phyloP scores from a whole-genome alignment of 2,797 vertebrate genomes.

The Parambassis ranga region DNA sequence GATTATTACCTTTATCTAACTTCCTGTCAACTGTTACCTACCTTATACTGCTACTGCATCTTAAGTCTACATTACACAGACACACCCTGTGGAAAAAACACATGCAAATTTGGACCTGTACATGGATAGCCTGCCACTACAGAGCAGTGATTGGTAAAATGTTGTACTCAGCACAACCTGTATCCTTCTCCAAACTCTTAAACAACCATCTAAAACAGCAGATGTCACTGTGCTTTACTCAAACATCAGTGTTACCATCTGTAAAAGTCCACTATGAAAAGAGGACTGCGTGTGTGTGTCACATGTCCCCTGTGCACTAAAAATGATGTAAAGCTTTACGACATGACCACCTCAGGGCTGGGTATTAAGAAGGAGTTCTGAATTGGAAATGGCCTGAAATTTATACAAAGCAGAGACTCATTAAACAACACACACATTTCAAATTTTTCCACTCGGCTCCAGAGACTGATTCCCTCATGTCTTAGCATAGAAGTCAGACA shows the following conservation, averaged over 20 bases:
- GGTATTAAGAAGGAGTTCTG: not conserved
- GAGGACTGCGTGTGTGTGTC: not conserved
- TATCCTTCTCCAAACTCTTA: too few relatives aligned
- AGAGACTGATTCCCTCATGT: not conserved
- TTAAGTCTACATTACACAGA: too few relatives aligned
- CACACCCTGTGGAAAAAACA: too few relatives aligned
- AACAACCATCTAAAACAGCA: too few relatives aligned
- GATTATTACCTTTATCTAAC: slow-evolving; percentile 24
- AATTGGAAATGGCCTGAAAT: not conserved
- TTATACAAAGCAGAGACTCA: not conserved
- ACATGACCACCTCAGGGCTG: not conserved
- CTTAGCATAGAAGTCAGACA: not conserved
- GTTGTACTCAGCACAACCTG: too few relatives aligned
- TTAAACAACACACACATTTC: not conserved
- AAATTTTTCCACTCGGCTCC: not conserved
- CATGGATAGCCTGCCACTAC: too few relatives aligned
- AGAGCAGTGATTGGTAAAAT: not conserved
- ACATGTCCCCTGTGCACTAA: not conserved
- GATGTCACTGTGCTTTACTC: not conserved
- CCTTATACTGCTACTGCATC: not conserved
- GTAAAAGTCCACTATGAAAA: not conserved
- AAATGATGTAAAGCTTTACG: not conserved
- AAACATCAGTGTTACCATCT: too few relatives aligned
- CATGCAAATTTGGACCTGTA: too few relatives aligned
- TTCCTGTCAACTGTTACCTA: not conserved